Evolutionary conservation across 35 echinoderm and acorn worm species (phyloP).

Genomic region (Holothuria glaberrima): DNA sequence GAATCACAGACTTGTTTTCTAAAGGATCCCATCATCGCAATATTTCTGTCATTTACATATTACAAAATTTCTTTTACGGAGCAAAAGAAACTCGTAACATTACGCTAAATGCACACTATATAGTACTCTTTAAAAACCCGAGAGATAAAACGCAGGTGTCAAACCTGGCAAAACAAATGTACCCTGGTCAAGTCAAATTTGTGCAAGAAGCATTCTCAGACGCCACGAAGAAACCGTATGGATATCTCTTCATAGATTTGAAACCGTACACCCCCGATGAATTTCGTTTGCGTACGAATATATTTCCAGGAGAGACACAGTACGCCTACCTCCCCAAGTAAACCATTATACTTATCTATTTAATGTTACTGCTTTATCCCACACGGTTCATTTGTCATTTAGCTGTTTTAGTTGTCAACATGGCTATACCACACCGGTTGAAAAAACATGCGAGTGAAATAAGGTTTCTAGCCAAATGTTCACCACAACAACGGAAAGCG

Average conservation of each 20-base stretch:
- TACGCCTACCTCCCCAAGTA: no score
- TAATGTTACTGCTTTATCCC: not conserved
- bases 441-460: conserved; percentile 61
- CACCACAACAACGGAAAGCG: conserved; percentile 59
- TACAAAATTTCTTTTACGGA: conserved; percentile 69
- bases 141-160: no score
- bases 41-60: conserved; percentile 67
- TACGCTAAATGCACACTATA: conserved; percentile 60
- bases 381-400: no score
- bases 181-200: conserved; percentile 51
- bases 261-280: conserved; percentile 51
- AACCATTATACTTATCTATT: not conserved
- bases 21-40: no score
- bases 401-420: not conserved
- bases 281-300: conserved; percentile 56
- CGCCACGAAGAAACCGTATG: conserved; percentile 52
- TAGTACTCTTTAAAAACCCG: no score
- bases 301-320: conserved; percentile 54
- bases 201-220: conserved; percentile 60
- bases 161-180: conserved; percentile 52
- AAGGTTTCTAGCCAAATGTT: conserved; percentile 60
- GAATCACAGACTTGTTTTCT: conserved; percentile 47
- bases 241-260: conserved; percentile 64
- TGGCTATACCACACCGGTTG: conserved; percentile 29
- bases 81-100: conserved; percentile 68